Base-by-base conservation (phyloP, 2,797 vertebrate genomes). In the Nyctalus aviator region DNA sequence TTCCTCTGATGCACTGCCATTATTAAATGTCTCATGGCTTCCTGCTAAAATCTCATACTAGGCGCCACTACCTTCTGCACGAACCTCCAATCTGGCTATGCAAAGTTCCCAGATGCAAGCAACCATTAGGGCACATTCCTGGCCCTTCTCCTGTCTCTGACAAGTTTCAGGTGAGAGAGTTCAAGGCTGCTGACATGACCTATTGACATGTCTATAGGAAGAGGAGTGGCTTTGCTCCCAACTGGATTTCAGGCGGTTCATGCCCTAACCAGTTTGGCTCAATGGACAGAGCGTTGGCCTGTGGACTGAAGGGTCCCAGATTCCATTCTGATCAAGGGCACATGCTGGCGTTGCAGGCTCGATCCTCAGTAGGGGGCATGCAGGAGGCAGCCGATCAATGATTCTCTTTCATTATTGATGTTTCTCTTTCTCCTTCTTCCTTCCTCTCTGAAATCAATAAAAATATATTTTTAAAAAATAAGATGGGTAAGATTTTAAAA, bases 171-270 rank as follows among this genome's bases (percentile, higher is more conserved):
- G 44, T 69, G 37, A 59, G 66, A 46, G 57, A 73, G 48, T 68
- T 84, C 14, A 37, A 37, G 62, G 41, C 14, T 88, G 69, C 20
- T 88, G 15, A 79, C 87, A 82, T 75, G 62, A 79, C 64, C 41
- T 88, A 59, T 17, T 53, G 81, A 66, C 5, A 64, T 82, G 32
- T 44, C 18, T 84, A 25, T 53, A 86, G 84, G 20, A 81, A 86
- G 53, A 83, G 50, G 44, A n/a, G 17, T 48, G 20, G 57, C 44
- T 95, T 89, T 95, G 72, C 32, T 87, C n/a, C 37, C 59, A 55
- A 59, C 32, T 46, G n/a, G n/a, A 85, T 83, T 93, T 96, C 37
- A 90, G 77, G 64, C 50, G 90, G 41, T 46, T 64, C 66, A 8
- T 75, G 55, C 20, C 37, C 37, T 41, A 41, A 41, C 37, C 37